Conservation (phyloP, 2,797 vertebrate species). For the Calcarius lapponicus region DNA sequence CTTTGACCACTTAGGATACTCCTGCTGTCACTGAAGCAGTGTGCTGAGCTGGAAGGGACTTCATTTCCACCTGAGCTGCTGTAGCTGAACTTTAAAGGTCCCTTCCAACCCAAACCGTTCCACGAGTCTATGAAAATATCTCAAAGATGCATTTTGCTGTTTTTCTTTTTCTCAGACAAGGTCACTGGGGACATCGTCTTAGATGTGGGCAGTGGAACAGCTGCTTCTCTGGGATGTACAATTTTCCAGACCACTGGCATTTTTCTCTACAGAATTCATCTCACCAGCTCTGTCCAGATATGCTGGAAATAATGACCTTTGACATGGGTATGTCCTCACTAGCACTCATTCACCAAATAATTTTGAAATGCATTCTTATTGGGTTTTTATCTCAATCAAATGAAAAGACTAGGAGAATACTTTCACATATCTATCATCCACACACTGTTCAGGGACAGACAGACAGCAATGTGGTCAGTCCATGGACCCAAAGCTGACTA, state of each 20-base stretch:
- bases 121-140: not conserved
- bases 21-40: not conserved
- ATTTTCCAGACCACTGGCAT: not conserved
- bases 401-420: not conserved
- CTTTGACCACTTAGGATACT: not conserved
- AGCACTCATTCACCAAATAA: not conserved
- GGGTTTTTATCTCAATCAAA: not conserved
- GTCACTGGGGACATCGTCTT: not conserved
- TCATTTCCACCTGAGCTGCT: not conserved
- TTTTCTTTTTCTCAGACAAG: not conserved
- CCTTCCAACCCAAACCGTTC: not conserved
- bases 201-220: not conserved
- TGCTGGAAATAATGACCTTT: not conserved
- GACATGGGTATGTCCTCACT: not conserved
- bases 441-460: not conserved
- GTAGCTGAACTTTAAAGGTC: not conserved
- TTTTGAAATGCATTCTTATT: not conserved
- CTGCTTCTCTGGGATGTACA: not conserved
- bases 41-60: not conserved
- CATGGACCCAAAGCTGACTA: not conserved
- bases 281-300: not conserved
- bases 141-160: not conserved
- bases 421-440: not conserved
- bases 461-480: not conserved
- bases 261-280: not conserved